Percentiles rank a stretch among this genome's conserved stretches.
Evolutionary conservation across 2,888 invertebrate species (phyloP).

Genomic region (Neelides folsomi): DNA sequence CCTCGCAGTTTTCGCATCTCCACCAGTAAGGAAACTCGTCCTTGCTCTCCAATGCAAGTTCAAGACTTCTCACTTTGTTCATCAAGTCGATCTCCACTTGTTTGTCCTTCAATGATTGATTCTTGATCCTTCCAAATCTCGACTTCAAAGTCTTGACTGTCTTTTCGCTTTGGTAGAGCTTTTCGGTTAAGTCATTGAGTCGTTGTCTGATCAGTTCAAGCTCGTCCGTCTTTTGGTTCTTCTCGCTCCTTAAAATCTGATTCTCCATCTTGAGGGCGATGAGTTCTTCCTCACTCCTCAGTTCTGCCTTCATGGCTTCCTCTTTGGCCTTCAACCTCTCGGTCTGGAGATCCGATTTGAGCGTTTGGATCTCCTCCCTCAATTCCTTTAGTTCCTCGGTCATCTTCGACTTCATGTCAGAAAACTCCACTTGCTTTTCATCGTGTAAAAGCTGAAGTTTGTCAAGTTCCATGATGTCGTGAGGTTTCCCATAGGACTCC

Average conservation of each 20-base stretch:
- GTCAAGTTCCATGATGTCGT: no score
- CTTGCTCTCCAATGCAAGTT: slow-evolving; percentile 27
- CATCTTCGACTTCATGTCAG: no score
- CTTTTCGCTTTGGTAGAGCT: slow-evolving; percentile 33
- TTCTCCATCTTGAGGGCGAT: slow-evolving; percentile 7
- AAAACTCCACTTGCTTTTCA: no score
- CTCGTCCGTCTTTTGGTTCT: slow-evolving; percentile 19
- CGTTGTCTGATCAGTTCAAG: slow-evolving; percentile 22
- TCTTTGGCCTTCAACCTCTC: slow-evolving; percentile 11
- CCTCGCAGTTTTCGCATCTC: slow-evolving; percentile 45
- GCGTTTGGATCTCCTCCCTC: no score
- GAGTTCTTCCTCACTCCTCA: slow-evolving; percentile 3
- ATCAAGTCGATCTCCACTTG: slow-evolving; percentile 31
- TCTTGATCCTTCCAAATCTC: slow-evolving; percentile 30
- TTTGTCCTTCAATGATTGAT: slow-evolving; percentile 32
- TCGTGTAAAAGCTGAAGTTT: no score
- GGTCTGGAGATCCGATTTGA: slow-evolving; percentile 22
- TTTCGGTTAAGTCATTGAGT: slow-evolving; percentile 32
- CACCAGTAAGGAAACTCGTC: slow-evolving; percentile 12
- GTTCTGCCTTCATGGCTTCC: background rate
- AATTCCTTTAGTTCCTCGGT: no score
- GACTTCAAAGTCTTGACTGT: slow-evolving; percentile 27
- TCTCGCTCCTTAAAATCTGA: slow-evolving; percentile 70
- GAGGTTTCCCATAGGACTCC: no score
- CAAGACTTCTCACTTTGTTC: slow-evolving; percentile 29